These are phyloP conservation scores for Neogobius melanostomus DNA, from an alignment of 2,113 vertebrate species.

Conservation along the genomic window DNA sequence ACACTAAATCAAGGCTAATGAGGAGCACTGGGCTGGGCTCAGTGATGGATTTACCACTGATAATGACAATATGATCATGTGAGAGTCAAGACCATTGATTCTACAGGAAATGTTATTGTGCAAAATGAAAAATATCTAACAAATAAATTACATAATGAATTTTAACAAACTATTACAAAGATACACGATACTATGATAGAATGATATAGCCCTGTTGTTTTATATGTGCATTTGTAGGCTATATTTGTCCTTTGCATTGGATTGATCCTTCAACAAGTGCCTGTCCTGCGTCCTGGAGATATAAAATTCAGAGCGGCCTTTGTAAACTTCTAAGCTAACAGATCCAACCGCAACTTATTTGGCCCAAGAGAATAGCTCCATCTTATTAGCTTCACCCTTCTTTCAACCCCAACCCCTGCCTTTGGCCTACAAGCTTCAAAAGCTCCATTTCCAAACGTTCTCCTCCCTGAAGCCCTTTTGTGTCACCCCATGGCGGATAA, in stretches of 20 bases:
- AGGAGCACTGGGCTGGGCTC: background rate
- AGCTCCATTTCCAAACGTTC: conserved; percentile 26
- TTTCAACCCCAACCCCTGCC: conserved; percentile 44
- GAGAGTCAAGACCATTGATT: too few relatives aligned
- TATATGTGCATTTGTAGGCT: too few relatives aligned
- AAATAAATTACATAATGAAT: too few relatives aligned
- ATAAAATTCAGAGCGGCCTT: background rate
- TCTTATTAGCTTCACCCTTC: conserved; percentile 29
- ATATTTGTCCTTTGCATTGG: too few relatives aligned
- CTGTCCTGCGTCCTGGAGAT: too few relatives aligned
- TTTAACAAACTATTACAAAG: too few relatives aligned
- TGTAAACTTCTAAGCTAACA: conserved; percentile 1
- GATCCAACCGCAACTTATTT: conserved; percentile 29
- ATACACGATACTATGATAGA: too few relatives aligned
- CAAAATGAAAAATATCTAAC: background rate
- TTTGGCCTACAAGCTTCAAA: conserved; percentile 41
- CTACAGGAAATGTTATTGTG: too few relatives aligned
- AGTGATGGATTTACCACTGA: background rate
- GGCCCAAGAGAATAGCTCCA: conserved; percentile 16
- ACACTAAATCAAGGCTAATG: conserved; percentile 6
- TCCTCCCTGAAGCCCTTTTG: conserved; percentile 20
- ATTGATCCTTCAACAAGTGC: too few relatives aligned
- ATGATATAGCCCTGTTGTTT: too few relatives aligned
- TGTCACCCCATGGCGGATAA: conserved; percentile 27
- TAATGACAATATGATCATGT: background rate